A percentile compares a stretch with the other conserved stretches of the same genome.
These are phyloP conservation scores for Xerus rutilus DNA, from an alignment of 2,797 vertebrate species.

Conservation along the genomic window DNA sequence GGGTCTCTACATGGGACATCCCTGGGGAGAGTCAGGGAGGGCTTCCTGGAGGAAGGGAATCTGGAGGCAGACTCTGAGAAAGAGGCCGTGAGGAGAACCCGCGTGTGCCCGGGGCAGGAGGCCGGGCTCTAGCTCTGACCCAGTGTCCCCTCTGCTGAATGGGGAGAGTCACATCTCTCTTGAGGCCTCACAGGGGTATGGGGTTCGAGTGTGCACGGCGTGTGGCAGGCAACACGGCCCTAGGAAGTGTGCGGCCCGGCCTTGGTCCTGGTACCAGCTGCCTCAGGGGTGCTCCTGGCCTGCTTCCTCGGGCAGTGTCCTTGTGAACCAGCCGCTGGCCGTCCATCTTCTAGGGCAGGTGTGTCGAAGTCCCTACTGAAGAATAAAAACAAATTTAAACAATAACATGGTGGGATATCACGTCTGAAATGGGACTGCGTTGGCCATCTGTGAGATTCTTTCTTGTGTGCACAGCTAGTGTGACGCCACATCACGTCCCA, in stretches of 20 bases:
- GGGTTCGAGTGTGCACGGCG: not conserved
- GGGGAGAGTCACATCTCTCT: not conserved
- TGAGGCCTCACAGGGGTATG: too few species aligned
- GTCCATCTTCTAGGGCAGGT: not conserved
- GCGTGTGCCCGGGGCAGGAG: not conserved
- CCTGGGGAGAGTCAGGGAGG: not conserved
- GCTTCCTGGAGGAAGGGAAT: not conserved
- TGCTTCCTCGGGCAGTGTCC: not conserved
- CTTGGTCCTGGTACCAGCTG: not conserved
- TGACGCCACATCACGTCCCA: too few species aligned
- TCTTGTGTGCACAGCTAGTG: too few species aligned
- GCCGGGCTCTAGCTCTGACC: not conserved
- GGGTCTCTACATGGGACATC: not conserved
- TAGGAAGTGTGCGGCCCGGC: accelerated
- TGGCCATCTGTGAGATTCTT: too few species aligned
- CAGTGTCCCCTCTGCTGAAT: not conserved
- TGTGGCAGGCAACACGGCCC: not conserved
- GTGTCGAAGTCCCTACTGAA: too few species aligned
- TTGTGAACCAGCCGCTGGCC: not conserved
- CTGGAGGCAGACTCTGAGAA: not conserved
- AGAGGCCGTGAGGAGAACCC: not conserved
- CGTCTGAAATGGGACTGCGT: too few species aligned
- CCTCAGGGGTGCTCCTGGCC: not conserved
- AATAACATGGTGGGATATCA: too few species aligned
- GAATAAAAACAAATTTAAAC: too few species aligned